Evolutionary conservation across 2,113 vertebrate genomes (phyloP), one percentile per base, ranked within the genome.

Genomic region (Tapirus terrestris): DNA sequence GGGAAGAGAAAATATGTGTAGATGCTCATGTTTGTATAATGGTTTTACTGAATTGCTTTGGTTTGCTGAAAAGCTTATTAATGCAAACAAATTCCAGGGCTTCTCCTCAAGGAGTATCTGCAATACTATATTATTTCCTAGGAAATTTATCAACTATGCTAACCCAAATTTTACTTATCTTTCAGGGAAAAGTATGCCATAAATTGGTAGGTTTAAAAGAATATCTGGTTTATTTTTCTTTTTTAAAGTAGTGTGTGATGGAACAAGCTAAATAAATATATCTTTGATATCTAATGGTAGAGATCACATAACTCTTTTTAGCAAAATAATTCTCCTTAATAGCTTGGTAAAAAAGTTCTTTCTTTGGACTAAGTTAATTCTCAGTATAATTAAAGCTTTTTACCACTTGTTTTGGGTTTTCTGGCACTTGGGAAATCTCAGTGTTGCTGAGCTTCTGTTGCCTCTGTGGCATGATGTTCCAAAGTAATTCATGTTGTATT

Each of bases 91-190:
- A 73, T 86, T 86, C 48, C 17, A 94, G 8, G 85, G 17, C 16
- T 89, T 81, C 9, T 82, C 25, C 61, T 94, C 27, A 60, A 68
- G 39, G 27, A 72, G 10, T 89, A 73, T 81, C 61, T 61, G 33
- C 4, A 95, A 43, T 82, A 33, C 12, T 96, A 13, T 25, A 84
- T 33, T 65, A 51, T 83, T 93, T 84, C 45, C 53, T 68, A 70
- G 68, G 60, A 89, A 89, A 96, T 82, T 51, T 75, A 65, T 33
- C 67, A 43, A 36, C 31, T 73, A 67, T 92, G 33, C 11, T 94
- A 88, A 80, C 8, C 18, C 39, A 75, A 92, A 91, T 65, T 87
- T 92, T 83, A 90, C 43, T 61, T 90, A 93, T 58, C n/a, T 96
- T 96, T 90, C 7, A 87, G 3, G 14, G 36, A 70, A 53, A 61